These are phyloP conservation scores for Ceyx margarethae DNA, from an alignment of 2,113 vertebrate genomes.

Conservation along the genomic window DNA sequence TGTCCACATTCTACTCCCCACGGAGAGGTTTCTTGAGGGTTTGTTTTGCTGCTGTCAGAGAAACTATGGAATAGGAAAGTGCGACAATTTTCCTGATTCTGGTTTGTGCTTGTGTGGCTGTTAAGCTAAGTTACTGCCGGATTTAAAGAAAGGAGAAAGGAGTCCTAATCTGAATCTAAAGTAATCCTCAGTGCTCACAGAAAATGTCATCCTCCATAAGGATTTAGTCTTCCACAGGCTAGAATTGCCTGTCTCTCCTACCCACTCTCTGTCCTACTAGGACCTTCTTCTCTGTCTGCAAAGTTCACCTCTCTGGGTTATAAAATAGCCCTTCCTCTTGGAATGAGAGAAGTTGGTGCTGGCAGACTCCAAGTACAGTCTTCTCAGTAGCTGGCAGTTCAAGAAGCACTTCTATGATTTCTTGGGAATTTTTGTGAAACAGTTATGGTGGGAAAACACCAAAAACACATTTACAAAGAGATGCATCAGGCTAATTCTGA, in stretches of 20 bases:
- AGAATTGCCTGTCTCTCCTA: not conserved
- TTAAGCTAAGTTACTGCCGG: not conserved
- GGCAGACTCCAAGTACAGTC: not conserved
- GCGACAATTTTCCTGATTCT: not conserved
- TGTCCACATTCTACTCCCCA: not conserved
- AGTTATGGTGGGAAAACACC: not conserved
- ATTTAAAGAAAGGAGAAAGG: not conserved
- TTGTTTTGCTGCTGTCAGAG: not conserved
- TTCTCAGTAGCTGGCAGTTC: not conserved
- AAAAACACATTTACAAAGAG: not conserved
- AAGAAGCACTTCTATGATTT: not conserved
- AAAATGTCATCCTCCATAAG: not conserved
- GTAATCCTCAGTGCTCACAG: not conserved
- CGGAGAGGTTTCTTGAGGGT: not conserved
- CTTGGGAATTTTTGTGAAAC: not conserved
- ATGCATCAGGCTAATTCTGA: accelerated
- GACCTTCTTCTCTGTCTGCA: not conserved
- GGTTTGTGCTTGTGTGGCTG: not conserved
- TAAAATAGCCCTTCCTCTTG: not conserved
- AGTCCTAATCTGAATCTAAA: not conserved
- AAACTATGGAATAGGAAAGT: not conserved
- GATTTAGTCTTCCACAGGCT: not conserved
- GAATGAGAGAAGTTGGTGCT: not conserved
- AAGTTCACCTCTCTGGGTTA: not conserved
- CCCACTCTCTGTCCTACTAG: not conserved